A percentile compares a stretch with the other conserved stretches of the same genome.
Evolutionary conservation across 2,888 invertebrate genomes (phyloP).

Genomic region (Nasonia oneida): DNA sequence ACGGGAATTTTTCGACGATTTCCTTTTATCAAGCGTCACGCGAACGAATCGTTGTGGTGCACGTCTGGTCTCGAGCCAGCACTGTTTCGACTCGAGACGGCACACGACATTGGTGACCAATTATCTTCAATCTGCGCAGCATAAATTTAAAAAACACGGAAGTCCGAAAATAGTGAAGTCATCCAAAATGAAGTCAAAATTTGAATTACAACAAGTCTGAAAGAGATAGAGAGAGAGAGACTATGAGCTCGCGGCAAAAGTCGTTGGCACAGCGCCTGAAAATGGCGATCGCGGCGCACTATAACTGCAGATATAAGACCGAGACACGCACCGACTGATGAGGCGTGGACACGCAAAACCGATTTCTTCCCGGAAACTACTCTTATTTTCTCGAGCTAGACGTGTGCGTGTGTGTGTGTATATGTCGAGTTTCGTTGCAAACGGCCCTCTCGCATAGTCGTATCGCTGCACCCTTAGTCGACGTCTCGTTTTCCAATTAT

Average conservation of each 20-base stretch:
- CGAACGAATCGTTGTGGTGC: background rate
- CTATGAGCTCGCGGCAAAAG: conserved; percentile 11
- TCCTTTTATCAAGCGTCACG: background rate
- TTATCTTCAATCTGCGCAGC: background rate
- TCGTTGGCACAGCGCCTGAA: conserved; percentile 55
- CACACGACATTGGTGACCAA: background rate
- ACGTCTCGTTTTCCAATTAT: conserved; percentile 40
- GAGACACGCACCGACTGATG: conserved; percentile 74
- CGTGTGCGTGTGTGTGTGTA: background rate
- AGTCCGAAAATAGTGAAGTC: background rate
- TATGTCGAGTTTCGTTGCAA: background rate
- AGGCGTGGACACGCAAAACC: conserved; percentile 76
- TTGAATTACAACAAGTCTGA: background rate
- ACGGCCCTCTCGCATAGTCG: background rate
- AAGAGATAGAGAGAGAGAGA: background rate
- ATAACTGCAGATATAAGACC: conserved; percentile 70
- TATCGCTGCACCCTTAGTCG: background rate
- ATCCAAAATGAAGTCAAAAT: conserved; percentile 3
- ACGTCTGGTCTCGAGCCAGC: no score
- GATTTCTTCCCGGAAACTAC: conserved; percentile 70
- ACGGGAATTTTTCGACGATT: background rate
- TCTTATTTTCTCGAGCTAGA: conserved; percentile 53
- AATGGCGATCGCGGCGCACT: conserved; percentile 60
- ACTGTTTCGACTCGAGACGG: background rate
- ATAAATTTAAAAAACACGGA: background rate